phyloP scores from a whole-genome alignment of 2,797 vertebrate species.

The Coreius guichenoti region DNA sequence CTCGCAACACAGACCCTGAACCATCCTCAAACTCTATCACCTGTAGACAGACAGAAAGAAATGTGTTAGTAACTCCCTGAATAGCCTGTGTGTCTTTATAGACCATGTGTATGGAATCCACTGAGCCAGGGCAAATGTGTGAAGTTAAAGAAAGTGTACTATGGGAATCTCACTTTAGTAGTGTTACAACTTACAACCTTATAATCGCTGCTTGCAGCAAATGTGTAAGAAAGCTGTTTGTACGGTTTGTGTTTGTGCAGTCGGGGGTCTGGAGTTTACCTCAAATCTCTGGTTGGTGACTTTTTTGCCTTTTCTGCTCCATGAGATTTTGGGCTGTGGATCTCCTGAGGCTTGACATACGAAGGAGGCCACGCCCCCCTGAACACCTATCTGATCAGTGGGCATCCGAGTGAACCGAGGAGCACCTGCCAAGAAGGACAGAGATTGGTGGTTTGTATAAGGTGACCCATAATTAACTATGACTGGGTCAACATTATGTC shows the following conservation, averaged over 20 bases:
- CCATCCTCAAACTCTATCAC: constrained; percentile 99
- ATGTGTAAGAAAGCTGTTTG: constrained; percentile 9
- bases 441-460: background rate
- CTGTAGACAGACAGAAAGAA: constrained; percentile 70
- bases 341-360: constrained; percentile 97
- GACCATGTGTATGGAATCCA: background rate
- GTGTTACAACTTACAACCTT: constrained; percentile 35
- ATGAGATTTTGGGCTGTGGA: constrained; percentile 95
- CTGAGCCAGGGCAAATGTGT: constrained; percentile 23
- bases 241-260: background rate
- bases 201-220: background rate
- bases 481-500: background rate
- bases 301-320: constrained; percentile 99
- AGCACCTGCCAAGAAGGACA: constrained; percentile 81
- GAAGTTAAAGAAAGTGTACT: constrained; percentile 5
- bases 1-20: constrained; percentile 97
- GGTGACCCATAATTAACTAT: background rate
- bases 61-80: constrained; percentile 49
- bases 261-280: constrained; percentile 75
- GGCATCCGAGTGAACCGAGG: constrained; percentile 94
- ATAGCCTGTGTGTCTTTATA: constrained; percentile 42
- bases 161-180: constrained; percentile 24
- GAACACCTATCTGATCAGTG: constrained; percentile 94
- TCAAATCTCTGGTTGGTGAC: constrained; percentile 99
- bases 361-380: constrained; percentile 96